A percentile compares a stretch with the other conserved stretches of the same genome.
phyloP scores from a whole-genome alignment of 2,888 invertebrate species.

The Polydrusus tereticollis region DNA sequence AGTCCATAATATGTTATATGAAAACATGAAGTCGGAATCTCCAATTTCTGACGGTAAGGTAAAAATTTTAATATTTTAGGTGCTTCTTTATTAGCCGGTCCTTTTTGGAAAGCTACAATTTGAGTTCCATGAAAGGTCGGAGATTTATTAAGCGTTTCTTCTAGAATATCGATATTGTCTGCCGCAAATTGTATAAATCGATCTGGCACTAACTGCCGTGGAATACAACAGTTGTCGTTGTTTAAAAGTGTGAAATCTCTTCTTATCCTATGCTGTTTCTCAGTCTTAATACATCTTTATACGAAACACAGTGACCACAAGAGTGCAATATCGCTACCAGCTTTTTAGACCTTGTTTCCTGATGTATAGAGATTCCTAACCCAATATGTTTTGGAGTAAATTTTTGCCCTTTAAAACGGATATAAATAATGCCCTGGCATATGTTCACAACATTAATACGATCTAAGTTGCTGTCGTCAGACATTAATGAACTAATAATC shows the following conservation, averaged over 20 bases:
- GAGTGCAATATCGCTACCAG: conserved; percentile 35
- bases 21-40: too few relatives aligned
- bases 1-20: too few relatives aligned
- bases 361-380: too few relatives aligned
- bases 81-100: not conserved
- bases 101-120: conserved; percentile 33
- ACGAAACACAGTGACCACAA: conserved; percentile 41
- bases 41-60: not conserved
- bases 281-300: conserved; percentile 30
- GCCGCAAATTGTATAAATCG: conserved; percentile 50
- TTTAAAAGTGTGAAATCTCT: conserved; percentile 34
- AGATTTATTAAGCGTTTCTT: conserved; percentile 49
- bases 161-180: conserved; percentile 49
- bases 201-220: conserved; percentile 35
- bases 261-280: conserved; percentile 39
- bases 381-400: too few relatives aligned
- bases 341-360: conserved; percentile 28
- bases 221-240: conserved; percentile 6
- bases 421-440: too few relatives aligned
- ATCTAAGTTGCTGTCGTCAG: too few relatives aligned
- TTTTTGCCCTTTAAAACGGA: too few relatives aligned
- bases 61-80: not conserved
- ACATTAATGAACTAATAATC: too few relatives aligned
- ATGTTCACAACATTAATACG: too few relatives aligned
- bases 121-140: conserved; percentile 50